Percentiles rank a stretch among this genome's conserved stretches.
These are phyloP conservation scores for Morinoia aosen DNA, from an alignment of 2,888 invertebrate genomes.

Conservation along the genomic window DNA sequence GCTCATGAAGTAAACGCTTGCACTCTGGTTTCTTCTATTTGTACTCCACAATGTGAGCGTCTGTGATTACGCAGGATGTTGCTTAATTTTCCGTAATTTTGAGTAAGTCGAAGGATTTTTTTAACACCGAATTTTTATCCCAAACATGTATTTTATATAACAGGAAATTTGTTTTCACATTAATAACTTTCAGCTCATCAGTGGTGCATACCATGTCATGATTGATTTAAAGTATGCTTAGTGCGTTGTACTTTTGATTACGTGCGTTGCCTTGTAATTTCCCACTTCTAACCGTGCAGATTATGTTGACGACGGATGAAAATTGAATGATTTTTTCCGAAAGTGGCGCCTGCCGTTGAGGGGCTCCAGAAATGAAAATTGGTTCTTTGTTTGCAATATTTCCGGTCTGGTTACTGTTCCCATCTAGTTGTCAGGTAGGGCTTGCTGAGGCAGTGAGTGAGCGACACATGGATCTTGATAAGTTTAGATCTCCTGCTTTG, in stretches of 20 bases:
- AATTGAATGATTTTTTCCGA: not conserved
- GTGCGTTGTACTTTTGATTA: not conserved
- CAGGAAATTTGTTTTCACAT: no score
- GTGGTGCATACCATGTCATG: no score
- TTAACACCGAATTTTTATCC: no score
- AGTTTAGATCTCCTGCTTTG: not conserved
- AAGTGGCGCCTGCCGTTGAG: not conserved
- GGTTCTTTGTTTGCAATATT: not conserved
- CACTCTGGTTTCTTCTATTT: no score
- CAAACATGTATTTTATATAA: no score
- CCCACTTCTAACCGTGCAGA: not conserved
- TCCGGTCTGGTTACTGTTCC: not conserved
- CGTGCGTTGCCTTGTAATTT: not conserved
- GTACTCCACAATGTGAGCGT: no score
- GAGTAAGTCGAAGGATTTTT: no score
- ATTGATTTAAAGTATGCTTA: not conserved
- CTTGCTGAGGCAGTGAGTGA: not conserved
- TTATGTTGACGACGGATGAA: not conserved
- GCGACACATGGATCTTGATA: not conserved
- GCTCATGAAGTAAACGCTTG: no score
- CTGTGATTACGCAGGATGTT: no score
- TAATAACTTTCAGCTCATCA: no score
- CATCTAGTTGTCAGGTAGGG: not conserved
- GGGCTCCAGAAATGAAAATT: not conserved
- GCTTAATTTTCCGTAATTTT: no score